A percentile compares a stretch with the other conserved stretches of the same genome.
Evolutionary conservation across 2,113 vertebrate species (phyloP).

Genomic region (Platycercus adscitus): DNA sequence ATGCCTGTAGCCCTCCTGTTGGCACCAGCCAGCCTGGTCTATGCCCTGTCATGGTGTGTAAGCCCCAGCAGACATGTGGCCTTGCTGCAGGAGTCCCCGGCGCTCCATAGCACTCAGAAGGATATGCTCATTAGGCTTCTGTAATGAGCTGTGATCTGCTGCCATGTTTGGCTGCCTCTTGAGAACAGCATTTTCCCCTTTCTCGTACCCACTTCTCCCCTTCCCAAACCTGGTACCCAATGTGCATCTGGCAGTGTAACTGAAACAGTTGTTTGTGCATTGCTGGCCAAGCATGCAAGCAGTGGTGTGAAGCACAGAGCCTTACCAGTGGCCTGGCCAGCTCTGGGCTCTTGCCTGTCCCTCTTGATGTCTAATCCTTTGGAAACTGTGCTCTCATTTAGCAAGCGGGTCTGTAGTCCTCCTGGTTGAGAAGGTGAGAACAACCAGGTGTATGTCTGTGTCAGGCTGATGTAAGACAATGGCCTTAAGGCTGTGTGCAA

Average conservation of each 20-base stretch:
- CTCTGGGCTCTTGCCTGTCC: not conserved
- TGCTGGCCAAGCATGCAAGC: not conserved
- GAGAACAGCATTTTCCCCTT: not conserved
- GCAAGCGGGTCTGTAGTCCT: not conserved
- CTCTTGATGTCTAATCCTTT: not conserved
- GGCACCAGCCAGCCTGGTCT: rapidly evolving
- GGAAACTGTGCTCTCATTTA: not conserved
- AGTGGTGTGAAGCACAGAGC: not conserved
- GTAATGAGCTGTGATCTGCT: not conserved
- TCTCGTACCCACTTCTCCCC: rapidly evolving
- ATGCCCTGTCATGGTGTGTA: not conserved
- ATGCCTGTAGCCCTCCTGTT: not conserved
- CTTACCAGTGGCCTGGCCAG: rapidly evolving
- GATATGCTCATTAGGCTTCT: not conserved
- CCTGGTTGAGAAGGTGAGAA: not conserved
- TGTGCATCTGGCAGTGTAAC: not conserved
- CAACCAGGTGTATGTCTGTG: rapidly evolving
- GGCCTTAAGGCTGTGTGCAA: rapidly evolving
- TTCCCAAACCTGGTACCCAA: rapidly evolving
- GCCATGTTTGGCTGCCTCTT: not conserved
- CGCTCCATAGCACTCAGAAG: not conserved
- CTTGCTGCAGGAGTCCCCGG: rapidly evolving
- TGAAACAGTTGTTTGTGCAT: not conserved
- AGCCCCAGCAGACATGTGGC: not conserved
- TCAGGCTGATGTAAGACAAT: not conserved